These are phyloP conservation scores for Neoaliturus tenellus DNA, from an alignment of 2,888 invertebrate genomes.

Conservation along the genomic window DNA sequence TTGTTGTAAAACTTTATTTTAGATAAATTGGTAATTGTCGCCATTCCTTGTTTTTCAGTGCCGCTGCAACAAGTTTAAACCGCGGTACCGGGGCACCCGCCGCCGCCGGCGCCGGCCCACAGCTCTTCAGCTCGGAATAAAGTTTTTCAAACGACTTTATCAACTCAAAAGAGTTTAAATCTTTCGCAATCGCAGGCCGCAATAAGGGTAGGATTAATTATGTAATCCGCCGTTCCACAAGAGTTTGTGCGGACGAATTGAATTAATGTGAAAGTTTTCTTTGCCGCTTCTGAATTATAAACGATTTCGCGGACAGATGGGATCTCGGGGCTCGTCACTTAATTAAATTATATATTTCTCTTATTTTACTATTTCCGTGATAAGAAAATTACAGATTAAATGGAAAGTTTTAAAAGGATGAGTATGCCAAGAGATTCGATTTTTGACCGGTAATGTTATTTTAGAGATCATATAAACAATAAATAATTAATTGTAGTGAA, in stretches of 20 bases:
- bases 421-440: no score
- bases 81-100: neutral
- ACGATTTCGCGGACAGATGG: conserved; percentile 12
- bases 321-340: conserved; percentile 8
- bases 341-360: neutral
- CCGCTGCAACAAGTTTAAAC: no score
- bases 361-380: neutral
- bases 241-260: conserved; percentile 42
- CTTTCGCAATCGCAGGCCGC: conserved; percentile 39
- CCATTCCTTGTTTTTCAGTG: no score
- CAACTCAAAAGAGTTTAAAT: conserved; percentile 48
- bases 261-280: conserved; percentile 48
- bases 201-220: conserved; percentile 36
- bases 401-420: no score
- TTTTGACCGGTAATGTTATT: no score
- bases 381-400: no score
- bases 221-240: conserved; percentile 32
- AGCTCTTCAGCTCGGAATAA: conserved; percentile 35
- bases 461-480: no score
- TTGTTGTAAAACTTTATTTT: no score
- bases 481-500: no score
- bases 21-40: no score
- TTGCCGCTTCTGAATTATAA: conserved; percentile 41
- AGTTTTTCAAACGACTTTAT: conserved; percentile 51
- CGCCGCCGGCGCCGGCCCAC: neutral